Evolutionary conservation across 2,888 invertebrate genomes (phyloP).

Genomic region (Stramonita haemastoma): DNA sequence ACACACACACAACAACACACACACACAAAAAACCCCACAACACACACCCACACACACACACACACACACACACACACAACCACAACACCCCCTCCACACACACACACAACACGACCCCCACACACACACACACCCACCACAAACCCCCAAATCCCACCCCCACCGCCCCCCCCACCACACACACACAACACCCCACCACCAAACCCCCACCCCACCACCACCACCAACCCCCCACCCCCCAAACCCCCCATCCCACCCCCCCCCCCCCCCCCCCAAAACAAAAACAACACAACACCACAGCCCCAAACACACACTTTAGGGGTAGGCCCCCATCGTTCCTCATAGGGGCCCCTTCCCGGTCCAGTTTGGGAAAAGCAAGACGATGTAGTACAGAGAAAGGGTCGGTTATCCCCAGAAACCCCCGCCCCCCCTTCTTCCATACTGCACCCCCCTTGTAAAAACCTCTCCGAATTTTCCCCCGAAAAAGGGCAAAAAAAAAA

Average conservation of each 20-base stretch:
- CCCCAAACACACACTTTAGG: too few species aligned
- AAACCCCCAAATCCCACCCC: not conserved
- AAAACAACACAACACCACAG: constrained; percentile 34
- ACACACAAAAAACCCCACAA: too few species aligned
- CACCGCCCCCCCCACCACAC: not conserved
- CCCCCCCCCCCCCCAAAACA: too few species aligned
- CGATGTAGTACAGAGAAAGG: constrained; percentile 59
- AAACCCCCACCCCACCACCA: too few species aligned
- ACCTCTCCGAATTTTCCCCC: constrained; percentile 36
- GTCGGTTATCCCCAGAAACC: constrained; percentile 57
- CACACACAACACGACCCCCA: not conserved
- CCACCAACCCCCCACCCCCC: not conserved
- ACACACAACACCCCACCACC: too few species aligned
- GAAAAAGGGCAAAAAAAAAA: too few species aligned
- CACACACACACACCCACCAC: not conserved
- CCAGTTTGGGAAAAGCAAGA: constrained; percentile 60
- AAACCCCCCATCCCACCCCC: too few species aligned
- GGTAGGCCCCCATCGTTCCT: too few species aligned
- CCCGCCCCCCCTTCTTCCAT: constrained; percentile 51
- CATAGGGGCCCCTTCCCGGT: constrained; percentile 48
- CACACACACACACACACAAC: not conserved
- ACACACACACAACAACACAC: too few species aligned
- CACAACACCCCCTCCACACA: too few species aligned
- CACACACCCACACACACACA: too few species aligned
- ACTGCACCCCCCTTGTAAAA: constrained; percentile 63